Conservation (phyloP, 2,113 vertebrate species). For the Tetraodon nigroviridis region DNA sequence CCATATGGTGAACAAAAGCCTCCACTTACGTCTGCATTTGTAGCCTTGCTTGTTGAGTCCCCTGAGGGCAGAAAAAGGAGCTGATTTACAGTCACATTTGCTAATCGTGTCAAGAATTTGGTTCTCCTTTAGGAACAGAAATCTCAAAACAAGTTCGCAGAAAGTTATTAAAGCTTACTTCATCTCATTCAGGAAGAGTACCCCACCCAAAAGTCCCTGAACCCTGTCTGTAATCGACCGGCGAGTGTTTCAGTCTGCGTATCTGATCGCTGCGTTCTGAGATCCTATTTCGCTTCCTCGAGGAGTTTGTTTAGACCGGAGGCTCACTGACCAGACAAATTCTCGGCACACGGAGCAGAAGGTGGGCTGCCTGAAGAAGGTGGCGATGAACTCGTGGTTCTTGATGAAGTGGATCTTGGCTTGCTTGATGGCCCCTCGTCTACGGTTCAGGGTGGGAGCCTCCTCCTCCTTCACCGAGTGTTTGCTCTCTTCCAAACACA, state of each 20-base stretch:
- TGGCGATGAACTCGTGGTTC: constrained; percentile 95
- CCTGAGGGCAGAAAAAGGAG: constrained; percentile 73
- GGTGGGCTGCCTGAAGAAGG: constrained; percentile 95
- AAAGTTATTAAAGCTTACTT: too few relatives aligned
- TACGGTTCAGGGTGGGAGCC: constrained; percentile 84
- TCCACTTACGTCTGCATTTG: constrained; percentile 94
- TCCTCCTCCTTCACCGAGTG: constrained; percentile 76
- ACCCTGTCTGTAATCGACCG: background rate
- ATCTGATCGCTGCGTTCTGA: constrained; percentile 8
- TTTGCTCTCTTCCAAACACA: constrained; percentile 76
- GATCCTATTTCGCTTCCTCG: background rate
- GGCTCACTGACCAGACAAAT: constrained; percentile 88
- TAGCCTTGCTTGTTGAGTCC: constrained; percentile 98
- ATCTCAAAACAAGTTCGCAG: too few relatives aligned
- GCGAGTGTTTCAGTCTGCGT: background rate
- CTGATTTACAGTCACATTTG: constrained; percentile 1
- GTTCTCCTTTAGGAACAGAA: too few relatives aligned
- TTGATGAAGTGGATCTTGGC: constrained; percentile 98
- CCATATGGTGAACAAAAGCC: background rate
- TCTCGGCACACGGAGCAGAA: constrained; percentile 98
- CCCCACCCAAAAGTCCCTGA: background rate
- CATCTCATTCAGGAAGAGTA: too few relatives aligned
- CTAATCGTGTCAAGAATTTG: constrained; percentile 5
- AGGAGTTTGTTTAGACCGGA: constrained; percentile 5
- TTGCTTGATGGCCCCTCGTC: constrained; percentile 96